Percentiles rank a stretch among this genome's conserved stretches.
phyloP scores from a whole-genome alignment of 2,888 invertebrate genomes.

The Unio pictorum region DNA sequence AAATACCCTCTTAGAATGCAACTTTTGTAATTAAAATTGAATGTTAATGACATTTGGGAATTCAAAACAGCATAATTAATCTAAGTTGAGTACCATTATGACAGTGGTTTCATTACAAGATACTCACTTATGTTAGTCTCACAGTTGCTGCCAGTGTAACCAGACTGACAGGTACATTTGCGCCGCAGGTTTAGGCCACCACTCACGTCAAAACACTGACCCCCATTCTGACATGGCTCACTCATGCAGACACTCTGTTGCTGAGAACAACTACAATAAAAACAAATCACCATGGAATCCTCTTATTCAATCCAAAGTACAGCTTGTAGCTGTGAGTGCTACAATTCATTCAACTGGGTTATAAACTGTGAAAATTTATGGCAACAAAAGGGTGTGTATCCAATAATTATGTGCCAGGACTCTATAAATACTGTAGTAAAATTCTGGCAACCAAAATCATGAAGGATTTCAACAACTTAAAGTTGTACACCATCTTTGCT shows the following conservation, averaged over 20 bases:
- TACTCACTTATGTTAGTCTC: slow-evolving; percentile 41
- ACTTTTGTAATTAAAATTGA: no score
- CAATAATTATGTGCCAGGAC: no score
- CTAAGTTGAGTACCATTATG: background rate
- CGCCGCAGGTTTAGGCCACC: slow-evolving; percentile 31
- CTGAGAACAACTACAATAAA: no score
- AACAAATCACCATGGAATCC: slow-evolving; percentile 62
- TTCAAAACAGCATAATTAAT: background rate
- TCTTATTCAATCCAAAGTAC: slow-evolving; percentile 77
- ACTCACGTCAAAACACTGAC: slow-evolving; percentile 77
- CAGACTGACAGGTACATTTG: slow-evolving; percentile 43
- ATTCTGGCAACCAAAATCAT: no score
- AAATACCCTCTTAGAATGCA: no score
- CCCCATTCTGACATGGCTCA: slow-evolving; percentile 90
- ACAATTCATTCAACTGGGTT: background rate
- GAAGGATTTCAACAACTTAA: no score
- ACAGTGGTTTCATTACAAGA: background rate
- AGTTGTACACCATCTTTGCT: no score
- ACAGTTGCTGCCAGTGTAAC: slow-evolving; percentile 46
- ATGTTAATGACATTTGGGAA: no score
- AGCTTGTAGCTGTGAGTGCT: slow-evolving; percentile 42
- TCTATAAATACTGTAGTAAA: no score
- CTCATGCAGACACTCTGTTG: no score
- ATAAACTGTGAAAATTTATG: no score
- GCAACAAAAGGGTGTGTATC: no score